These are phyloP conservation scores for Yponomeuta evonymella DNA, from an alignment of 2,888 invertebrate genomes.

Conservation along the genomic window DNA sequence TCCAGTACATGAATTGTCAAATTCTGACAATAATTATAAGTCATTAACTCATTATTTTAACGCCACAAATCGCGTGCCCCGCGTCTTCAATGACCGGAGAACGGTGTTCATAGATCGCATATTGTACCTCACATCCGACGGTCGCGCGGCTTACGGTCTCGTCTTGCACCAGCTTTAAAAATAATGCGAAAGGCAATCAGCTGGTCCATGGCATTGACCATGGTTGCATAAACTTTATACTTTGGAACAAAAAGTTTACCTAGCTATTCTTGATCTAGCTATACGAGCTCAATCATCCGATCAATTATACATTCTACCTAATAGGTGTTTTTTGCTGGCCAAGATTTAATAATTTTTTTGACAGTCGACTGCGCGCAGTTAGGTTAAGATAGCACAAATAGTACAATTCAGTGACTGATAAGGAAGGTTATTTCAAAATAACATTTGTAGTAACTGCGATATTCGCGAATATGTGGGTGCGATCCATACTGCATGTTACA, in stretches of 20 bases:
- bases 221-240: not conserved
- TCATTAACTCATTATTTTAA: no score
- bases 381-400: not conserved
- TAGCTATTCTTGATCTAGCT: not conserved
- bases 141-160: no score
- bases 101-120: no score
- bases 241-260: not conserved
- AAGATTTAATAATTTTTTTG: not conserved
- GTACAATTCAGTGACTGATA: conserved; percentile 6
- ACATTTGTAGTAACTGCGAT: conserved; percentile 12
- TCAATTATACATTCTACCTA: not conserved
- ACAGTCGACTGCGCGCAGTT: not conserved
- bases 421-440: not conserved
- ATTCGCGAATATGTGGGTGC: conserved; percentile 18
- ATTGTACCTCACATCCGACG: no score
- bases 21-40: no score
- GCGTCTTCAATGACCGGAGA: no score
- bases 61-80: no score
- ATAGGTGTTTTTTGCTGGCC: not conserved
- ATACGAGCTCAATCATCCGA: no score
- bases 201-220: not conserved
- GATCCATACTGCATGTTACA: conserved; percentile 5
- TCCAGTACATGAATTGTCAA: no score
- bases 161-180: not conserved
- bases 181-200: not conserved